phyloP scores from a whole-genome alignment of 2,888 invertebrate genomes.

The Creontiades dilutus region DNA sequence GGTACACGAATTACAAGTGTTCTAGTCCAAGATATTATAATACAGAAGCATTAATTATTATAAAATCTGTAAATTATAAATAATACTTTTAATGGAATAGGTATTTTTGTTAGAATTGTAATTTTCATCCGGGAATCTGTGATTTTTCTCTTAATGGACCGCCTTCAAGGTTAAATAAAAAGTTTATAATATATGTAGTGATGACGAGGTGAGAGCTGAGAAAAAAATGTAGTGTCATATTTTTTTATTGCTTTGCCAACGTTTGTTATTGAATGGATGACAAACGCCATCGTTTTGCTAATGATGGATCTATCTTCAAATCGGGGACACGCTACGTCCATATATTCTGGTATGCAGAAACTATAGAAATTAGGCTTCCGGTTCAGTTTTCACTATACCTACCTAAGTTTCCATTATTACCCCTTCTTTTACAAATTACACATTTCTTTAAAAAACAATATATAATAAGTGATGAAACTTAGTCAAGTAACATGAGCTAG shows the following conservation, averaged over 20 bases:
- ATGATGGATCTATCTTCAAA: background rate
- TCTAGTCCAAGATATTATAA: constrained; percentile 57
- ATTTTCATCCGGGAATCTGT: constrained; percentile 35
- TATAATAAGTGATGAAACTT: background rate
- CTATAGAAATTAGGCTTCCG: background rate
- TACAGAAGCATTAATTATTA: constrained; percentile 15
- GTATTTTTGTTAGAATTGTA: constrained; percentile 30
- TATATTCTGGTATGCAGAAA: background rate
- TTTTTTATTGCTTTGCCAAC: background rate
- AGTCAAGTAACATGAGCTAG: constrained; percentile 38
- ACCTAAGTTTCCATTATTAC: no score
- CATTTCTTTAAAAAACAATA: no score
- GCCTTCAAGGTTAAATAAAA: constrained; percentile 6
- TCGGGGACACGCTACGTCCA: background rate
- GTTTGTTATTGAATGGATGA: background rate
- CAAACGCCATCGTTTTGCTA: background rate
- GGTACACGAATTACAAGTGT: constrained; percentile 41
- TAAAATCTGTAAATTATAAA: constrained; percentile 16
- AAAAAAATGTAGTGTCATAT: background rate
- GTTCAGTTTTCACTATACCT: background rate
- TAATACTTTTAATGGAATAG: constrained; percentile 19
- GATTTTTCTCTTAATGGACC: background rate
- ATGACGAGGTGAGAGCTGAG: background rate
- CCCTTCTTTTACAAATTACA: no score
- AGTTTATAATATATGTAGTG: no score